Conservation (phyloP, 2,113 vertebrate species). For the Datnioides undecimradiatus region DNA sequence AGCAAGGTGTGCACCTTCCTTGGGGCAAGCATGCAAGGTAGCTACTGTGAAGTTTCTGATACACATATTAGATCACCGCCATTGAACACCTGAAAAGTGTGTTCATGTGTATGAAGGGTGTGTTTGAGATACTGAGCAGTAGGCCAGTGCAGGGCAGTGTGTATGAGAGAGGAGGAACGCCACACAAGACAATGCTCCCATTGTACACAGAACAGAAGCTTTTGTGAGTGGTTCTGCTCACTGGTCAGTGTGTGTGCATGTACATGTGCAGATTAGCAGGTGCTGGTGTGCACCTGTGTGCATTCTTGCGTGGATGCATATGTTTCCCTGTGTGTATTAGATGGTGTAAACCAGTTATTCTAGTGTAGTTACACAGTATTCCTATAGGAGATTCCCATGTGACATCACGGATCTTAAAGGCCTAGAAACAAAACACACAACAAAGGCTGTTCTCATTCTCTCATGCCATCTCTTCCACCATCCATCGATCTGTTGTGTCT, state of each 20-base stretch:
- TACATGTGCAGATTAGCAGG: constrained; percentile 19
- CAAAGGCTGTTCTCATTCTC: not conserved
- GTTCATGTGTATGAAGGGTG: constrained; percentile 52
- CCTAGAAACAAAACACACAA: constrained; percentile 13
- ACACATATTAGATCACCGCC: constrained; percentile 25
- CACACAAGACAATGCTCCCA: constrained; percentile 64
- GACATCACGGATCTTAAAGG: constrained; percentile 26
- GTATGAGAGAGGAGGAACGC: constrained; percentile 29
- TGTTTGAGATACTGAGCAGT: constrained; percentile 37
- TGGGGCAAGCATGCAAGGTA: not conserved
- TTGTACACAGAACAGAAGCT: constrained; percentile 58
- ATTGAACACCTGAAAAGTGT: constrained; percentile 33
- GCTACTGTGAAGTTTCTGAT: constrained; percentile 16
- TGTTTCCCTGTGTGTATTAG: not conserved
- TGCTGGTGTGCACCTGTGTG: constrained; percentile 17
- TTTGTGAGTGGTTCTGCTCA: constrained; percentile 51
- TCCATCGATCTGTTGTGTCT: not conserved
- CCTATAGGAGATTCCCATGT: constrained; percentile 31
- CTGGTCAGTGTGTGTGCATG: constrained; percentile 16
- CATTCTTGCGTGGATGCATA: not conserved
- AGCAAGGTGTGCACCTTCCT: not conserved
- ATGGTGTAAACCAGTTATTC: constrained; percentile 60
- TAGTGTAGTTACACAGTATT: constrained; percentile 17
- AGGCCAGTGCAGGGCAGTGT: constrained; percentile 29
- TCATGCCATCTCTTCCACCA: not conserved